These are phyloP conservation scores for Sceloporus undulatus DNA, from an alignment of 2,113 vertebrate genomes.

Conservation along the genomic window DNA sequence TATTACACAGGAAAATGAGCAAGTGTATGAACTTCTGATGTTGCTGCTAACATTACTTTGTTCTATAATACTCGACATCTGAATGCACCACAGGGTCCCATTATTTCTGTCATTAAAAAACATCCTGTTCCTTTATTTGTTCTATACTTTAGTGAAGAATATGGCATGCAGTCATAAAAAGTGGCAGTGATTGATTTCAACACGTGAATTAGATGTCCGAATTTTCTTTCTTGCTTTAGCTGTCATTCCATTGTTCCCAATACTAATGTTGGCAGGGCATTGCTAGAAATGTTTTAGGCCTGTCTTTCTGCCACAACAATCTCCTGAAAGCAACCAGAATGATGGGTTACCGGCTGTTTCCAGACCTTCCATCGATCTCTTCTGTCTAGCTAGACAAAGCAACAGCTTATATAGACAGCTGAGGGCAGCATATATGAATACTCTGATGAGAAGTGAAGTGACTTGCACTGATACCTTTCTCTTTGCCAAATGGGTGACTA, in stretches of 20 bases:
- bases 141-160: rapidly evolving
- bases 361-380: conserved; percentile 51
- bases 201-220: not conserved
- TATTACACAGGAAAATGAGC: no score
- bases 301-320: conserved; percentile 28
- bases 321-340: not conserved
- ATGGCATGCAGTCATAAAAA: not conserved
- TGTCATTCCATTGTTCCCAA: not conserved
- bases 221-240: not conserved
- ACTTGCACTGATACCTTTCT: conserved; percentile 40
- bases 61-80: no score
- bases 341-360: conserved; percentile 29
- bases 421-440: conserved; percentile 54
- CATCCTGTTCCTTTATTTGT: not conserved
- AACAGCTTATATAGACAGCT: conserved; percentile 44
- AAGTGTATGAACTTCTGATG: no score
- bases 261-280: conserved; percentile 14
- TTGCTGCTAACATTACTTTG: no score
- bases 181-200: not conserved
- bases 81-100: no score
- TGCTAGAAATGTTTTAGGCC: conserved; percentile 20
- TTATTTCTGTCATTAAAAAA: conserved; percentile 2
- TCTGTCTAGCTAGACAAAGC: conserved; percentile 59
- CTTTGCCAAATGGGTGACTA: conserved; percentile 51
- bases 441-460: conserved; percentile 52